Evolutionary conservation across 2,797 vertebrate genomes (phyloP).

Genomic region (Sebastes hubbsi): DNA sequence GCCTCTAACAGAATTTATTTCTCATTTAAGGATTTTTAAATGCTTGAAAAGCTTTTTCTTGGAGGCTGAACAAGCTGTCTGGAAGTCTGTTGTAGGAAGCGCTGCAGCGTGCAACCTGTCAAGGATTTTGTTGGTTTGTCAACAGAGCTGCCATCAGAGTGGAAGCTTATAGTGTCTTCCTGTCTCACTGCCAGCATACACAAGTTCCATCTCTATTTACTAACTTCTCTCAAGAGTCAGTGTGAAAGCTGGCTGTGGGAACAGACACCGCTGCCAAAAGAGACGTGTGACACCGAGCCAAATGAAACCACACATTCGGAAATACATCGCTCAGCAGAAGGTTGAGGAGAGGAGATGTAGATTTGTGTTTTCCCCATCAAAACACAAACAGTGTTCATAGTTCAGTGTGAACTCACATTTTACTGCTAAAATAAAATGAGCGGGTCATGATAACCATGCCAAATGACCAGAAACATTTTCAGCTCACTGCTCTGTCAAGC

Average conservation of each 20-base stretch:
- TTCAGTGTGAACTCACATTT: not conserved
- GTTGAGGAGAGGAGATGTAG: not conserved
- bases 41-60: conserved; percentile 14
- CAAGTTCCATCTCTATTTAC: conserved; percentile 33
- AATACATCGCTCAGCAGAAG: not conserved
- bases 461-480: not conserved
- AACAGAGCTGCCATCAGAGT: conserved; percentile 14
- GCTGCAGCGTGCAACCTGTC: conserved; percentile 24
- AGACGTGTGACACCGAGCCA: not conserved
- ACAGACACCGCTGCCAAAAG: conserved; percentile 1
- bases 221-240: conserved; percentile 12
- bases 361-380: not conserved
- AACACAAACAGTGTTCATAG: no score
- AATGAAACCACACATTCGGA: not conserved
- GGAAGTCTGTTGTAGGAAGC: conserved; percentile 4
- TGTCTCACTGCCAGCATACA: not conserved
- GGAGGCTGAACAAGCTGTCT: conserved; percentile 18
- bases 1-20: conserved; percentile 11
- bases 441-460: not conserved
- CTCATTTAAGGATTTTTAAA: conserved; percentile 26
- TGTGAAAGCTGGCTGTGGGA: not conserved
- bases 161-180: conserved; percentile 1
- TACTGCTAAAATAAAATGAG: not conserved
- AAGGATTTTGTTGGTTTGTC: conserved; percentile 26
- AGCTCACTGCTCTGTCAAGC: not conserved